Conservation (phyloP, 1,140 invertebrate species). For the Macrobrachium rosenbergii region DNA sequence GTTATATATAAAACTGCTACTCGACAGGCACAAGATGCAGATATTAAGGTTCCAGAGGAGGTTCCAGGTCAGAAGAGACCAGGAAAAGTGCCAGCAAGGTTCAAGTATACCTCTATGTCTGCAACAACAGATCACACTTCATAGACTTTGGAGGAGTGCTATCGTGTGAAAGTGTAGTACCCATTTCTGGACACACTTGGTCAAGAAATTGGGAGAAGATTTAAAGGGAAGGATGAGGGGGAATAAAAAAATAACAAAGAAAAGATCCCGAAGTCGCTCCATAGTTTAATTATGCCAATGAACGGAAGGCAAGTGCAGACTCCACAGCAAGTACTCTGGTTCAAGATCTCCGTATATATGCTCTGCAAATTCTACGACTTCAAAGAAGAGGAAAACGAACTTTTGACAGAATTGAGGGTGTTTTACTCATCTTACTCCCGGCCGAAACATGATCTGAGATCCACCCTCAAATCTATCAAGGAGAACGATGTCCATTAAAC, state of each 20-base stretch:
- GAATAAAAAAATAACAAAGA: too few relatives aligned
- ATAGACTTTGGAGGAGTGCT: neutral
- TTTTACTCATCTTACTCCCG: too few relatives aligned
- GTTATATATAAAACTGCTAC: neutral
- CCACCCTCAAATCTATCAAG: neutral
- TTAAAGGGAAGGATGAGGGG: neutral
- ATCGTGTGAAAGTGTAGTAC: slow-evolving; percentile 20
- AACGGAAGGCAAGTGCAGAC: slow-evolving; percentile 22
- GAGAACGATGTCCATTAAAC: slow-evolving; percentile 22
- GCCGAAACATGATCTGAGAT: too few relatives aligned
- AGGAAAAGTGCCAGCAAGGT: neutral
- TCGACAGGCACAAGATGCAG: neutral
- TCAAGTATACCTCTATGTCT: slow-evolving; percentile 13
- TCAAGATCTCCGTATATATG: neutral
- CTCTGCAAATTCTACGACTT: slow-evolving; percentile 6
- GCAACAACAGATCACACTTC: neutral
- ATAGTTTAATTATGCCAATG: neutral
- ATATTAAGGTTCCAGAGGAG: slow-evolving; percentile 11
- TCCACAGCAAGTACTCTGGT: neutral
- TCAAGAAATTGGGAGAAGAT: slow-evolving; percentile 6
- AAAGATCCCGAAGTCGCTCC: too few relatives aligned
- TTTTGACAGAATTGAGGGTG: too few relatives aligned
- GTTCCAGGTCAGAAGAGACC: slow-evolving; percentile 9
- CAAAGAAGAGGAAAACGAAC: neutral
- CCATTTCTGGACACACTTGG: slow-evolving; percentile 19